Percentiles rank a stretch among this genome's conserved stretches.
phyloP scores from a whole-genome alignment of 2,113 vertebrate genomes.

The Rhagologus leucostigma region DNA sequence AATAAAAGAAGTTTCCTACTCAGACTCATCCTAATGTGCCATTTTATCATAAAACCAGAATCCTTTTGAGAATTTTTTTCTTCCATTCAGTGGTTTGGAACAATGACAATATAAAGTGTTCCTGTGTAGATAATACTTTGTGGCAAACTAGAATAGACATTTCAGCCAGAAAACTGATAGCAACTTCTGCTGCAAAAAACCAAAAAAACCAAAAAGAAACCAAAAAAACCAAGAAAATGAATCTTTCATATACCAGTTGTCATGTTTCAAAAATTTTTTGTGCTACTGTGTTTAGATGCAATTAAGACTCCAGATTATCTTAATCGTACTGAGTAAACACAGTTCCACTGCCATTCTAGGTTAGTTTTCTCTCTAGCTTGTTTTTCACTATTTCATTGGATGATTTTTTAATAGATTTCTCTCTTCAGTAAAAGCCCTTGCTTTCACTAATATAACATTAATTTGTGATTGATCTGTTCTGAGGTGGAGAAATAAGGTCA shows the following conservation, averaged over 20 bases:
- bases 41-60: background rate
- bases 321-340: background rate
- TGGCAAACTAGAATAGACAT: background rate
- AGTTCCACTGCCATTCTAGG: background rate
- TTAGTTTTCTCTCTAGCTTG: background rate
- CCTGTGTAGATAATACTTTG: background rate
- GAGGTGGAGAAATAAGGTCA: conserved; percentile 46
- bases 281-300: background rate
- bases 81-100: background rate
- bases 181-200: background rate
- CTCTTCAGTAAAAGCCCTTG: background rate
- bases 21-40: background rate
- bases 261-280: background rate
- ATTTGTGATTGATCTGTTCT: conserved; percentile 52
- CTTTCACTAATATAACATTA: conserved; percentile 52
- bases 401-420: conserved; percentile 8
- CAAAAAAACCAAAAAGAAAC: background rate
- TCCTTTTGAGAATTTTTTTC: background rate
- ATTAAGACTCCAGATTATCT: background rate
- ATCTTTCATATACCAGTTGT: background rate
- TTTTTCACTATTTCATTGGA: background rate
- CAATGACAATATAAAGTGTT: background rate
- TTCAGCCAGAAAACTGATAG: background rate
- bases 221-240: background rate
- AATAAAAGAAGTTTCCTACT: background rate